phyloP scores from a whole-genome alignment of 2,113 vertebrate species.

The Aramus guarauna region DNA sequence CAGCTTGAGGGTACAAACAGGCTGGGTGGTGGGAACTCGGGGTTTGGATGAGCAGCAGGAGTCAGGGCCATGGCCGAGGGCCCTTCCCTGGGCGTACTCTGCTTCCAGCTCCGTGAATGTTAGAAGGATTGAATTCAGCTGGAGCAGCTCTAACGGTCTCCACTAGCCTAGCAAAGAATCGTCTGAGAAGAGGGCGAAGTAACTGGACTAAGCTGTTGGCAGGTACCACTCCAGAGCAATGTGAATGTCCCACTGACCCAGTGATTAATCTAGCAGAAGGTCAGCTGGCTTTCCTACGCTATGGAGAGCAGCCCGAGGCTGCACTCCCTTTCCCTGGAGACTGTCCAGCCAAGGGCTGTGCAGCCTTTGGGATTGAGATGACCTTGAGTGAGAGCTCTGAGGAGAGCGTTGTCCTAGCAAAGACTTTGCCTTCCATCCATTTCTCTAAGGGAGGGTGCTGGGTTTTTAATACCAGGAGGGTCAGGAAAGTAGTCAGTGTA shows the following conservation, averaged over 20 bases:
- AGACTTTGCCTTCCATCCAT: background rate
- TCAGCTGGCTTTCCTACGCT: background rate
- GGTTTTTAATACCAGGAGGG: background rate
- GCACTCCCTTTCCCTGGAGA: background rate
- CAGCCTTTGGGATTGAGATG: background rate
- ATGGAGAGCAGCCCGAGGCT: background rate
- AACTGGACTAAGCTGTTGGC: background rate
- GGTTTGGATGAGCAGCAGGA: background rate
- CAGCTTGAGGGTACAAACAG: background rate
- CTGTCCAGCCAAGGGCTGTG: background rate
- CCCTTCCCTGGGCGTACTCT: background rate
- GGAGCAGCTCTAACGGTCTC: background rate
- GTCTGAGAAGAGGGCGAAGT: background rate
- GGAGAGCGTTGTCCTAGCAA: background rate
- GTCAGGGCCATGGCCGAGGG: background rate
- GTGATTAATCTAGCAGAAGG: background rate
- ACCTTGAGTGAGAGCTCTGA: background rate
- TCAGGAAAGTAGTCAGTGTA: background rate
- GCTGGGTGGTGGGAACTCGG: background rate
- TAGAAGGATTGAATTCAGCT: background rate
- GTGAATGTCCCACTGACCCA: background rate
- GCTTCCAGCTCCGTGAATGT: background rate
- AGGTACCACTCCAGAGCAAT: background rate
- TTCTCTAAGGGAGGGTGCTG: background rate
- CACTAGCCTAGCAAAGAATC: background rate